Percentiles rank a stretch among this genome's conserved stretches.
Conservation (phyloP, 2,113 vertebrate species). For the Megatriorchis doriae region DNA sequence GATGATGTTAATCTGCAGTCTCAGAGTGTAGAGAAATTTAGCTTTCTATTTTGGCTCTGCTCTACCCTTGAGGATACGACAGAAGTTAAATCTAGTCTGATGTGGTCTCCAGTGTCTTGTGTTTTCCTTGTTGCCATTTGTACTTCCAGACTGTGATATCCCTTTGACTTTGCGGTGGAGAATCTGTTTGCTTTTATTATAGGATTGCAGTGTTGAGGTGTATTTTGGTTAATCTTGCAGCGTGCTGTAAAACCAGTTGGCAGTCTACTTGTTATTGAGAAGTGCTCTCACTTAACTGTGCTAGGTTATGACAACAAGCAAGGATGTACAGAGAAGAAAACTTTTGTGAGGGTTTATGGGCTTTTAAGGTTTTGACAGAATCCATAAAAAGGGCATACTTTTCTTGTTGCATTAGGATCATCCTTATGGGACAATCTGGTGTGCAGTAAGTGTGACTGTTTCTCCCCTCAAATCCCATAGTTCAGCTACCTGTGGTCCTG, state of each 20-base stretch:
- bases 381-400: not conserved
- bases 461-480: not conserved
- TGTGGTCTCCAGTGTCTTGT: not conserved
- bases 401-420: not conserved
- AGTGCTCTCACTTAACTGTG: not conserved
- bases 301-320: not conserved
- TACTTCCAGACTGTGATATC: not conserved
- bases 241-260: not conserved
- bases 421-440: fast-evolving
- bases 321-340: fast-evolving
- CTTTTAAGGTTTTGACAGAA: not conserved
- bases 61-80: not conserved
- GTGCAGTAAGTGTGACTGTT: not conserved
- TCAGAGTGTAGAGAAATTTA: not conserved
- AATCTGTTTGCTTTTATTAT: not conserved
- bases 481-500: not conserved
- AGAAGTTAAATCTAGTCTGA: not conserved
- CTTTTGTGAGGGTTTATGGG: not conserved
- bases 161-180: constrained; percentile 14
- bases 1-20: not conserved
- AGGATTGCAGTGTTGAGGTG: not conserved
- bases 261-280: not conserved
- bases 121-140: not conserved
- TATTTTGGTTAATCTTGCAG: not conserved
- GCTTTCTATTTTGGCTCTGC: not conserved